phyloP scores from a whole-genome alignment of 2,888 invertebrate species.

The Crepidodera aurea region DNA sequence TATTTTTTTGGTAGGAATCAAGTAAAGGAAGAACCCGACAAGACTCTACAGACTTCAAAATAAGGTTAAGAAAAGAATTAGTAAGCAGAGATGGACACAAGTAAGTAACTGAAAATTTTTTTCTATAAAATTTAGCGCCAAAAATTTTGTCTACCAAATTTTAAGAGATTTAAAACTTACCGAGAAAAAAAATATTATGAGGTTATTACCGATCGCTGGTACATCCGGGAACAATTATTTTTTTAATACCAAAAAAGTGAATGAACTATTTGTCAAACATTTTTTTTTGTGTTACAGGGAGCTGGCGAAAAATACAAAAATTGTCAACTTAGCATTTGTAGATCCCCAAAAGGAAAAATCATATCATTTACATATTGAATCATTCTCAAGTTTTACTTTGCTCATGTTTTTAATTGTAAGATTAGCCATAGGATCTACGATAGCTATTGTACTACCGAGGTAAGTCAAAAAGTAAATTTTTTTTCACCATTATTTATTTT shows the following conservation, averaged over 20 bases:
- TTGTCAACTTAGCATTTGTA: constrained; percentile 72
- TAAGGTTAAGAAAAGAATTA: constrained; percentile 81
- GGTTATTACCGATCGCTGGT: too few relatives aligned
- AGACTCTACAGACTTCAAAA: constrained; percentile 83
- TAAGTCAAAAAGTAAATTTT: constrained; percentile 48
- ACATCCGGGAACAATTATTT: too few relatives aligned
- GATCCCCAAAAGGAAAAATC: constrained; percentile 72
- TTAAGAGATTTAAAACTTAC: too few relatives aligned
- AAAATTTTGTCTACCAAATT: too few relatives aligned
- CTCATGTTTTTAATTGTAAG: constrained; percentile 72
- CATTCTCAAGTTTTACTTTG: constrained; percentile 71
- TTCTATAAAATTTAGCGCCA: neutral
- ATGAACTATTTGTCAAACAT: too few relatives aligned
- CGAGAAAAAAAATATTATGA: too few relatives aligned
- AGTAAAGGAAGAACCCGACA: constrained; percentile 67
- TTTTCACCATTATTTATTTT: neutral
- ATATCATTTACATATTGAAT: constrained; percentile 72
- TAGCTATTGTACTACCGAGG: constrained; percentile 67
- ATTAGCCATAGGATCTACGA: constrained; percentile 64
- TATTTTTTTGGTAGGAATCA: constrained; percentile 43
- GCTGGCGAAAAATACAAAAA: constrained; percentile 72
- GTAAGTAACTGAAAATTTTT: constrained; percentile 61
- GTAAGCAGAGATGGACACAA: constrained; percentile 85
- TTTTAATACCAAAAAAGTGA: too few relatives aligned
- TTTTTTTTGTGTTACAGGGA: too few relatives aligned